Conservation (phyloP, 1,140 invertebrate species). For the Pseudomyrmex concolor region DNA sequence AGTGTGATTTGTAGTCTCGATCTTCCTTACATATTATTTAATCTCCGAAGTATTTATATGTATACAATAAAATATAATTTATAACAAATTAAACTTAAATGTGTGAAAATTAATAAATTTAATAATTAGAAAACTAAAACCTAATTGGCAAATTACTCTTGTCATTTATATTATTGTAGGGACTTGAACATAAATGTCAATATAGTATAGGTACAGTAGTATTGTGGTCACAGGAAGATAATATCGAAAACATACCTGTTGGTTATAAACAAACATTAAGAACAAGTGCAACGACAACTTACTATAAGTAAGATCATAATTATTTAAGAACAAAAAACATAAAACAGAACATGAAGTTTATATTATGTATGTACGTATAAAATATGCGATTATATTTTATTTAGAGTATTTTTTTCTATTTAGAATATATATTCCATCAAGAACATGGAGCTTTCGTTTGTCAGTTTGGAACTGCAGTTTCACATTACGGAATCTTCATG, state of each 20-base stretch:
- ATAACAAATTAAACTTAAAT: too few relatives aligned
- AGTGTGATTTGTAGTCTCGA: too few relatives aligned
- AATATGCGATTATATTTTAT: not conserved
- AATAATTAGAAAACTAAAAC: too few relatives aligned
- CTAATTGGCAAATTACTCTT: not conserved
- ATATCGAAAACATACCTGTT: conserved; percentile 82
- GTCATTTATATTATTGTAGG: conserved; percentile 67
- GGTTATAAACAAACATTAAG: conserved; percentile 78
- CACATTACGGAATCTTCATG: conserved; percentile 70
- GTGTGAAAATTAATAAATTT: too few relatives aligned
- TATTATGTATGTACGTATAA: conserved; percentile 4
- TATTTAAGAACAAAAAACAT: not conserved
- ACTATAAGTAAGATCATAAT: conserved; percentile 82
- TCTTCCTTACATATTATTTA: too few relatives aligned
- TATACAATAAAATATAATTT: too few relatives aligned
- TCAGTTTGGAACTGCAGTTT: conserved; percentile 84
- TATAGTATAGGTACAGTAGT: conserved; percentile 87
- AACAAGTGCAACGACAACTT: conserved; percentile 81
- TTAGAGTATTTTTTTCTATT: conserved; percentile 40
- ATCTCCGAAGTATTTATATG: too few relatives aligned
- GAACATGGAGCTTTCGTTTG: conserved; percentile 84
- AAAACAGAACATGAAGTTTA: not conserved
- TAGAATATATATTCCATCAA: conserved; percentile 86
- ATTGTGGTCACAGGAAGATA: conserved; percentile 83
- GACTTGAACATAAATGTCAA: conserved; percentile 84